phyloP scores from a whole-genome alignment of 2,113 vertebrate genomes.

The Rutilus rutilus region DNA sequence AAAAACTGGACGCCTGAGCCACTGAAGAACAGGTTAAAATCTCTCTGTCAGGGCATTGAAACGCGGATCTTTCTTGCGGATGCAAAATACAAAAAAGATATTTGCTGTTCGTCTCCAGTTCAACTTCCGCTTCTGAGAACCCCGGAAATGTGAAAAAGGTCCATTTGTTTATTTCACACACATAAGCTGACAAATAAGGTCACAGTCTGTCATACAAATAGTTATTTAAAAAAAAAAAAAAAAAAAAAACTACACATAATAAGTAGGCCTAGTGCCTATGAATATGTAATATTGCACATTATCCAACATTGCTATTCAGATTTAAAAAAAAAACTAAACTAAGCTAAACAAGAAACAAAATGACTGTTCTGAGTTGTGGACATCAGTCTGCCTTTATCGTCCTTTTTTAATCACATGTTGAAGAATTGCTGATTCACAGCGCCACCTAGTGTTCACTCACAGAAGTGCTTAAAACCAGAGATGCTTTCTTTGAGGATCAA shows the following conservation, averaged over 20 bases:
- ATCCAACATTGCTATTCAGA: neutral
- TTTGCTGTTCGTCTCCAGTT: too few relatives aligned
- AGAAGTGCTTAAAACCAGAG: neutral
- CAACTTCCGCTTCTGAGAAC: too few relatives aligned
- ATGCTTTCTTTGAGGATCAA: neutral
- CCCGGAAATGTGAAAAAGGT: too few relatives aligned
- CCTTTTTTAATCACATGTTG: neutral
- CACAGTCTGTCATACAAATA: neutral
- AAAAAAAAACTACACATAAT: neutral
- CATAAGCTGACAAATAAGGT: neutral
- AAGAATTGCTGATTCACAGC: neutral
- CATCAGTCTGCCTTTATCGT: neutral
- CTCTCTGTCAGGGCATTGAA: neutral
- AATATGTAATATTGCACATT: neutral
- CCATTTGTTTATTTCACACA: neutral
- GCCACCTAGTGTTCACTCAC: neutral
- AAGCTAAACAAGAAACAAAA: neutral
- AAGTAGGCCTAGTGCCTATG: neutral
- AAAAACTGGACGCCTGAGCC: neutral
- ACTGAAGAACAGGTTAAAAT: neutral
- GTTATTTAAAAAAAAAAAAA: neutral
- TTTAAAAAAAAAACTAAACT: neutral
- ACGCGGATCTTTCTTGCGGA: neutral
- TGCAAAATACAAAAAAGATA: too few relatives aligned
- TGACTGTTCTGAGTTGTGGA: too few relatives aligned